phyloP scores from a whole-genome alignment of 2,113 vertebrate genomes.

The Chrysemys picta region DNA sequence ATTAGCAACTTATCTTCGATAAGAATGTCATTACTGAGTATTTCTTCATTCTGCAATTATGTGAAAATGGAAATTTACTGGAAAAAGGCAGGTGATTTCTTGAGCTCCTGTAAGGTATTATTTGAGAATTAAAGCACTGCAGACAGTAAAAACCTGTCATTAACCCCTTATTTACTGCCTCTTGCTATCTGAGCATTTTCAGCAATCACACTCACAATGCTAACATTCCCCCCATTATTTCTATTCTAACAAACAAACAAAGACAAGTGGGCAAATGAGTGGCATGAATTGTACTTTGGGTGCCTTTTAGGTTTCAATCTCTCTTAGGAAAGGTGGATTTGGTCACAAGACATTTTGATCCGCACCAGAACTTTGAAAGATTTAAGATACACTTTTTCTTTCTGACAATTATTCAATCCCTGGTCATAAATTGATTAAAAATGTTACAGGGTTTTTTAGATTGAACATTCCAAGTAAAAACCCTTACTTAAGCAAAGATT shows the following conservation, averaged over 20 bases:
- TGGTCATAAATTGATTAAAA: not conserved
- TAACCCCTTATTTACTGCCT: not conserved
- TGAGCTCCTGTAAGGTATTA: not conserved
- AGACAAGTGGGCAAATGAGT: not conserved
- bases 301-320: not conserved
- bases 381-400: not conserved
- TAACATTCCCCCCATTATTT: not conserved
- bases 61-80: fast-evolving
- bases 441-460: not conserved
- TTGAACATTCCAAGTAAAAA: not conserved
- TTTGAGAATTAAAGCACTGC: not conserved
- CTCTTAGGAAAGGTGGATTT: not conserved
- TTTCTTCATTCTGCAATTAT: fast-evolving
- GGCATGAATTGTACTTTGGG: not conserved
- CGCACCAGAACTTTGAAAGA: not conserved
- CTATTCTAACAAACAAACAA: fast-evolving
- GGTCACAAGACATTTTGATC: not conserved
- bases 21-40: not conserved
- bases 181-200: fast-evolving
- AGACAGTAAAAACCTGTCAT: fast-evolving
- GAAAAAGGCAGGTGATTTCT: not conserved
- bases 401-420: not conserved
- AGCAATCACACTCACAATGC: fast-evolving
- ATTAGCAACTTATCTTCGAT: fast-evolving
- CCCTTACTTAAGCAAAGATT: not conserved